Percentiles rank a stretch among this genome's conserved stretches.
Conservation (phyloP, 2,888 invertebrate genomes). For the Dorcus parallelipipedus region DNA sequence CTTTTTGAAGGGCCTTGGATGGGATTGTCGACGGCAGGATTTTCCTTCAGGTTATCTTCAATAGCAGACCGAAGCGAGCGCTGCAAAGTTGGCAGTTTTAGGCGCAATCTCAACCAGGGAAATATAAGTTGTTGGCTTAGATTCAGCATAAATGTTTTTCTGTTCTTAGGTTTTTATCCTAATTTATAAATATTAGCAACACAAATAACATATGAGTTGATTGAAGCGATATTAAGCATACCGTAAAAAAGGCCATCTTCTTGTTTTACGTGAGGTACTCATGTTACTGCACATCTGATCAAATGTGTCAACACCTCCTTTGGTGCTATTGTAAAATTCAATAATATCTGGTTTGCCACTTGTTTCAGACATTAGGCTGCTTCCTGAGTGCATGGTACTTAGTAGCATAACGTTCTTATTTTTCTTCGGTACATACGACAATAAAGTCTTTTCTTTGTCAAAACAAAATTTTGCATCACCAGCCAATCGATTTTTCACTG, state of each 20-base stretch:
- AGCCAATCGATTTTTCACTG: too few species aligned
- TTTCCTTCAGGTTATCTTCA: too few species aligned
- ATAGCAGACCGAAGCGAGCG: neutral
- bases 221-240: neutral
- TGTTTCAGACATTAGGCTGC: neutral
- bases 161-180: neutral
- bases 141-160: neutral
- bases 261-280: neutral
- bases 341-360: neutral
- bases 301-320: neutral
- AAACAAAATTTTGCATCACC: too few species aligned
- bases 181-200: neutral
- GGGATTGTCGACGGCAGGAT: too few species aligned
- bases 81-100: neutral
- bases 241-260: neutral
- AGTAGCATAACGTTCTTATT: too few species aligned
- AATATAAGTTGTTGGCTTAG: neutral
- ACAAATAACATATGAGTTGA: neutral
- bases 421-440: too few species aligned
- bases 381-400: neutral
- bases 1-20: too few species aligned
- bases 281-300: neutral
- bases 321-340: neutral
- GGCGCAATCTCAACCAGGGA: neutral
- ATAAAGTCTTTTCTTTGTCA: too few species aligned